Conservation (phyloP, 2,797 vertebrate genomes). For the Gila robusta region DNA sequence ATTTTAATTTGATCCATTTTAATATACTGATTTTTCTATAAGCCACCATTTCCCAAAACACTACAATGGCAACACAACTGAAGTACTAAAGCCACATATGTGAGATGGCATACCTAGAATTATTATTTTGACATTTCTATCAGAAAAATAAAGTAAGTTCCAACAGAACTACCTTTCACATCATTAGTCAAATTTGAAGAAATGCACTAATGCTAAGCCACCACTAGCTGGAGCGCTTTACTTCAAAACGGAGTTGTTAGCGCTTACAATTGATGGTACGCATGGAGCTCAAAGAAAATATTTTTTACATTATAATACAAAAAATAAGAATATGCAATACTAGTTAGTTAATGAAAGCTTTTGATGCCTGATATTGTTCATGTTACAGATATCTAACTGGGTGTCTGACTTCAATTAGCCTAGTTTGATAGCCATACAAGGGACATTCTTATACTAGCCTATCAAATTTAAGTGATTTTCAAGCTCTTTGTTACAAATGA, state of each 20-base stretch:
- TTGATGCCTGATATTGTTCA: no score
- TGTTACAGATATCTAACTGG: no score
- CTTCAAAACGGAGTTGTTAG: background rate
- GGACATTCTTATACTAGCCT: background rate
- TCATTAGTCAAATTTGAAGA: background rate
- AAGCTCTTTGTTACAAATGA: background rate
- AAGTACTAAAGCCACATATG: background rate
- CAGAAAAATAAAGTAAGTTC: background rate
- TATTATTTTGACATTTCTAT: background rate
- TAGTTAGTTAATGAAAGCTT: background rate
- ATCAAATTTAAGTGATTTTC: background rate
- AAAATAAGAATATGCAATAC: background rate
- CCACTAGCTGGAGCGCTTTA: conserved; percentile 10
- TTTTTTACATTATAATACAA: background rate
- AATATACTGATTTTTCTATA: background rate
- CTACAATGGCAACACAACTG: background rate
- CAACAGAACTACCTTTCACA: background rate
- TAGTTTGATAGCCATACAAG: background rate
- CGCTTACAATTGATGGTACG: background rate
- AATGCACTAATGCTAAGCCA: background rate
- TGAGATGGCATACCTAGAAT: background rate
- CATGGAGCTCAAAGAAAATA: background rate
- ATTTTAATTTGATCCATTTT: background rate
- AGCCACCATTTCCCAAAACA: background rate
- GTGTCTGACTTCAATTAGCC: no score